Evolutionary conservation across 2,797 vertebrate species (phyloP), one percentile per base, ranked within the genome.

Genomic region (Oreochromis mossambicus): DNA sequence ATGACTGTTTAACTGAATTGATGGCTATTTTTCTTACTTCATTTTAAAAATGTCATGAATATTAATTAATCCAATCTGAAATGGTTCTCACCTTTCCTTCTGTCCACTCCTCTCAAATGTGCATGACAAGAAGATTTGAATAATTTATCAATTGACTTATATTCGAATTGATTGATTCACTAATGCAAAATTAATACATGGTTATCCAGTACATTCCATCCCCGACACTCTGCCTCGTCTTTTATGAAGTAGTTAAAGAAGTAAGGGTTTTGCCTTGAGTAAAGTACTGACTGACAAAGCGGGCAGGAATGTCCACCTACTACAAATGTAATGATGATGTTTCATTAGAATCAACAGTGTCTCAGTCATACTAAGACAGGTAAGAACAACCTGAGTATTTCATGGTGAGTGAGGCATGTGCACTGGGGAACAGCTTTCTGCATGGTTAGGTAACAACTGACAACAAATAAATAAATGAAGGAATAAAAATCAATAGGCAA

Each of bases 141-240:
- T 97, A 97, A 98, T 98, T 97, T 96, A 98, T 97, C 97, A 97
- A 97, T 98, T 98, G 97, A 97, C 96, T 97, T 97, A 94, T 92
- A 96, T 95, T 95, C 93, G 87, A 97, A 97, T 98, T 97, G 97
- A 98, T 98, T 98, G 96, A 96, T 95, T 96, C 96, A 95, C 97
- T 96, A 97, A 97, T 96, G 95, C 92, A 97, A 97, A 98, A 97
- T 98, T 97, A 97, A 98, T 97, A 97, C 77, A 87, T 78, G 94
- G 91, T 89, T 81, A 89, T 93, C 87, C 82, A 89, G 88, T 91
- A 90, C 83, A 91, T 91, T 92, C 83, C 89, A 29, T 80, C 38
- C 76, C 63, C 81, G 84, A 85, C 80, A 80, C 91, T 87, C 86
- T 89, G 77, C 86, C 82, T 88, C 70, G 86, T 91, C 89, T 92